Evolutionary conservation across 1,140 invertebrate species (phyloP).

Genomic region (Aphelenchoides fujianensis): DNA sequence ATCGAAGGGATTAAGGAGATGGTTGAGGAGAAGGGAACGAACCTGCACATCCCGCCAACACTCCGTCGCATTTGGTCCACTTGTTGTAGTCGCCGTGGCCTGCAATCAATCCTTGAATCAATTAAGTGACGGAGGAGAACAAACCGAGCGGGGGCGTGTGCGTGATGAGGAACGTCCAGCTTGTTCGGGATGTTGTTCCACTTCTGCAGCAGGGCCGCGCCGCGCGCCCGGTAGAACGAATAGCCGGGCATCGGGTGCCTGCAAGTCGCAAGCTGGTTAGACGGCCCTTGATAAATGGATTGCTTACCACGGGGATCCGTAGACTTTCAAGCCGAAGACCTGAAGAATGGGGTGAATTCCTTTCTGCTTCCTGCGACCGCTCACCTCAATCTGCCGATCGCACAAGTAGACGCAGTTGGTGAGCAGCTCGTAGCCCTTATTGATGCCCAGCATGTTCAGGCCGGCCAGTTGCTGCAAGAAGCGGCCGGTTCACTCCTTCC

Average conservation of each 20-base stretch:
- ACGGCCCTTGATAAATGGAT: no score
- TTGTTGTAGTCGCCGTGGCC: constrained; percentile 56
- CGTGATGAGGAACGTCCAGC: constrained; percentile 75
- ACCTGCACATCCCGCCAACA: constrained; percentile 72
- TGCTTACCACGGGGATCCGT: no score
- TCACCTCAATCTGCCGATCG: constrained; percentile 50
- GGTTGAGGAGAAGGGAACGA: constrained; percentile 80
- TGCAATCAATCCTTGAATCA: constrained; percentile 69
- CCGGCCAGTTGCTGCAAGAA: constrained; percentile 41
- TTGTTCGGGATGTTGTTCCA: constrained; percentile 76
- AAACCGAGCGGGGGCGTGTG: constrained; percentile 71
- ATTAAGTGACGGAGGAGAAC: constrained; percentile 68
- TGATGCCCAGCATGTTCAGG: constrained; percentile 57
- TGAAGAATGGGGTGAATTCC: constrained; percentile 32
- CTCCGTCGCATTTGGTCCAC: constrained; percentile 64
- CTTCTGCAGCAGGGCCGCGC: constrained; percentile 71
- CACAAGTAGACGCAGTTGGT: constrained; percentile 61
- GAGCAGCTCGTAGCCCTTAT: constrained; percentile 58
- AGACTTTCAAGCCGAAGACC: constrained; percentile 57
- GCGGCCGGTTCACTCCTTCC: neutral
- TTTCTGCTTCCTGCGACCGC: neutral
- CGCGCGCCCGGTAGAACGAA: constrained; percentile 63
- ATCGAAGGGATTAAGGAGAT: constrained; percentile 74
- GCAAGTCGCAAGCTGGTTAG: no score
- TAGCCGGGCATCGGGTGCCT: constrained; percentile 67